Percentiles rank a stretch among this genome's conserved stretches.
phyloP scores from a whole-genome alignment of 2,113 vertebrate species.

The Aptenodytes patagonicus region DNA sequence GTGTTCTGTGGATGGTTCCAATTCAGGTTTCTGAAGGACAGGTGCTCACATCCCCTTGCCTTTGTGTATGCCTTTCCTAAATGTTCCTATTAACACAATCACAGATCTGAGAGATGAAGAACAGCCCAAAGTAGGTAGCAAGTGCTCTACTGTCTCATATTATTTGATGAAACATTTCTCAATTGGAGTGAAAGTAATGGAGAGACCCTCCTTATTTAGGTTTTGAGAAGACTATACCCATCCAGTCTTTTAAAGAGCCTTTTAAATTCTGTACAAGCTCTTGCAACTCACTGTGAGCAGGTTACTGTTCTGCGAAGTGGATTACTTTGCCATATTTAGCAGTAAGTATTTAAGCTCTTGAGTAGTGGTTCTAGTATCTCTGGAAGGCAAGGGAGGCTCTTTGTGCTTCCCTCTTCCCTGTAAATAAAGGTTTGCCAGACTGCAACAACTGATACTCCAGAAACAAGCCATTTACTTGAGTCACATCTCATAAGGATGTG shows the following conservation, averaged over 20 bases:
- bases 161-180: background rate
- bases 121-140: background rate
- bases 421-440: background rate
- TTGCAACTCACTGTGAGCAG: background rate
- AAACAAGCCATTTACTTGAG: background rate
- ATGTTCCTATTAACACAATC: background rate
- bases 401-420: background rate
- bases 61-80: background rate
- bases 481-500: background rate
- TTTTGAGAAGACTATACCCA: background rate
- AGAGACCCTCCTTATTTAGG: background rate
- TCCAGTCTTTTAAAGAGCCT: background rate
- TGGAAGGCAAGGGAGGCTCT: background rate
- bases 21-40: background rate
- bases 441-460: background rate
- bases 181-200: background rate
- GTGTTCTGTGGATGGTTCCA: background rate
- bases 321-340: conserved; percentile 15
- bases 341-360: conserved; percentile 5
- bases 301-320: background rate
- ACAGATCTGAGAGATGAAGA: background rate
- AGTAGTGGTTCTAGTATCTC: background rate
- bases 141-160: background rate
- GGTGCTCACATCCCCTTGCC: background rate
- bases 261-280: background rate